Evolutionary conservation across 2,888 invertebrate genomes (phyloP).

Genomic region (Hypena proboscidalis): DNA sequence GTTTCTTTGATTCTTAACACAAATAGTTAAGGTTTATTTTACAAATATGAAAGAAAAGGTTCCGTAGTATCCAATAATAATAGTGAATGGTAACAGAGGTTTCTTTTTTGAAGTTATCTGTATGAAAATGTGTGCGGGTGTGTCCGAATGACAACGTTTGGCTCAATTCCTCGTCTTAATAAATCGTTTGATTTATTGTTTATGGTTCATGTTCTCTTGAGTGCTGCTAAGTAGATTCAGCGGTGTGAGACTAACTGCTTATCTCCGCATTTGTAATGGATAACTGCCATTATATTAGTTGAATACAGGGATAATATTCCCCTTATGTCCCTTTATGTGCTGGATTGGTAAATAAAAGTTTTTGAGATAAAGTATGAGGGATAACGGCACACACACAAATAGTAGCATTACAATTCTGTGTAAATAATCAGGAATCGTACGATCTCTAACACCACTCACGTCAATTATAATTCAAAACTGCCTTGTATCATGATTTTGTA

Average conservation of each 20-base stretch:
- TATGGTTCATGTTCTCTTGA: slow-evolving; percentile 10
- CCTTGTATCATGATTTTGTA: no score
- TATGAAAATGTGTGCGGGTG: slow-evolving; percentile 50
- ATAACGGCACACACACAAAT: no score
- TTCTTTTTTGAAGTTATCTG: slow-evolving; percentile 46
- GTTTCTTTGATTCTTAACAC: slow-evolving; percentile 12
- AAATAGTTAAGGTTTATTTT: slow-evolving; percentile 20
- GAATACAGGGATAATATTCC: neutral
- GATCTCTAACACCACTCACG: no score
- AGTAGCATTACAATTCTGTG: no score
- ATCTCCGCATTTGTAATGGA: slow-evolving; percentile 2
- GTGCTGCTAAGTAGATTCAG: slow-evolving; percentile 12
- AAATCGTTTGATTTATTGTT: slow-evolving; percentile 25
- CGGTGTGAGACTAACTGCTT: slow-evolving; percentile 10
- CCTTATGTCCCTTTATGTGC: neutral
- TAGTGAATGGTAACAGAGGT: slow-evolving; percentile 47
- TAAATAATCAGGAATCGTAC: no score
- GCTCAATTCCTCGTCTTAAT: slow-evolving; percentile 32
- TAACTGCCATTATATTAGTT: slow-evolving; percentile 2
- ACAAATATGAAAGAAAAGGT: neutral
- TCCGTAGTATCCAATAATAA: slow-evolving; percentile 39
- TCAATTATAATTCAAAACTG: no score
- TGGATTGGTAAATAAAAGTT: no score
- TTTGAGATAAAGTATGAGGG: no score
- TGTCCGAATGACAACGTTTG: slow-evolving; percentile 38